phyloP scores from a whole-genome alignment of 2,797 vertebrate species.

The Peromyscus nudipes region DNA sequence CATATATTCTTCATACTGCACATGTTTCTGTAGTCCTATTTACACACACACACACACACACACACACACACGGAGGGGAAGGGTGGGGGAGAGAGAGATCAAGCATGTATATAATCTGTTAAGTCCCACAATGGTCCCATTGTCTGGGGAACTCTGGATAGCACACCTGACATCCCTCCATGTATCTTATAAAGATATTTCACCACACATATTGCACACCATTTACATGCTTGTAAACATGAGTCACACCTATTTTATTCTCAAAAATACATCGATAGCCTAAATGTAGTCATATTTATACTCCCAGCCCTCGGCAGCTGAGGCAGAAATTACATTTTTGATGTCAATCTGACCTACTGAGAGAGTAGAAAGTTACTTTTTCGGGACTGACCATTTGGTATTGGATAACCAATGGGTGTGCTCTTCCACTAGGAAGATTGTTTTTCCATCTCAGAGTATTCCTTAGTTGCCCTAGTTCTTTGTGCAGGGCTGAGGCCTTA shows the following conservation, averaged over 20 bases:
- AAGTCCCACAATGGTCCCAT: background rate
- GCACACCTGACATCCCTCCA: background rate
- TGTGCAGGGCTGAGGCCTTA: background rate
- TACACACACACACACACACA: background rate
- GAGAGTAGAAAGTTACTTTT: background rate
- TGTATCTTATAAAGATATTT: background rate
- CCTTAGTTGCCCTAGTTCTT: background rate
- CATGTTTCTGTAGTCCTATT: background rate
- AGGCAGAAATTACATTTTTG: background rate
- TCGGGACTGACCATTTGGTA: background rate
- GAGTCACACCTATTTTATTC: background rate
- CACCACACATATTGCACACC: background rate
- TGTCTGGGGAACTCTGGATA: background rate
- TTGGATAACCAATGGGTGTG: background rate
- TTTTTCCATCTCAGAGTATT: background rate
- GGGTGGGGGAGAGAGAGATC: background rate
- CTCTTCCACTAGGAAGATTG: background rate
- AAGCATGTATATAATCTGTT: background rate
- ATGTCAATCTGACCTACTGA: background rate
- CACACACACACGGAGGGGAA: background rate
- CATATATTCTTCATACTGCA: background rate
- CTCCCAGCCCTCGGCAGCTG: background rate
- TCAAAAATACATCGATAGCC: background rate
- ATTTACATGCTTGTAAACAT: background rate
- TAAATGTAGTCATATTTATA: background rate